Evolutionary conservation across 2,797 vertebrate genomes (phyloP), one percentile per base, ranked within the genome.

Genomic region (Fistularia tabacaria): DNA sequence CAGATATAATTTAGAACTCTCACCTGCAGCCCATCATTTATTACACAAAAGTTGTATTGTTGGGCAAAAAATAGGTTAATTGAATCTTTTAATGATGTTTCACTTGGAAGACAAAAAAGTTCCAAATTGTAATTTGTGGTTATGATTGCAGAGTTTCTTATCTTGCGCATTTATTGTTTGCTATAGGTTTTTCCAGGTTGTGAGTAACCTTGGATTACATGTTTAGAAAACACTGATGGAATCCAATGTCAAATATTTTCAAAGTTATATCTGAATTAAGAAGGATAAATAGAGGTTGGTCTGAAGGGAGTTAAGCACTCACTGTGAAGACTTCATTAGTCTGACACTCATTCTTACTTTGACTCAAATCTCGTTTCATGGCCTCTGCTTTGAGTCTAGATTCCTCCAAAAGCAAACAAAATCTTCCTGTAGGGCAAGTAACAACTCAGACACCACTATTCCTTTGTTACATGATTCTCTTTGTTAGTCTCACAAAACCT

Each of bases 251-350:
- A 25, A 25, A 5, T 5, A 49, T 41, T 77, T 73, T 79, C 64
- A 52, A 60, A 74, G 69, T 67, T 69, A 12, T 70, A 46, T 63
- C 69, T 53, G 40, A 61, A 57, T 46, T n/a, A 64, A 51, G 42
- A 43, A 62, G 12, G 40, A 50, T 50, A 59, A 52, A 64, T 61
- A 58, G 43, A 74, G 58, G 37, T 54, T 15, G 62, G 49, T 64
- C 70, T 62, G 36, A 60, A 54, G 64, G 69, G 69, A 82, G 69
- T 73, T 77, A 46, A 72, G 74, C 49, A 47, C 62, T 67, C 58
- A 66, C 58, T 64, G 56, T 65, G 76, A 54, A 55, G 56, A 66
- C 56, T 73, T 73, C 74, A 77, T 80, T 74, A 74, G 48, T 57
- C 49, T 54, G 54, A 50, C 8, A 4, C 48, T 74, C 46, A 58